Evolutionary conservation across 2,888 invertebrate species (phyloP), one percentile per base, ranked within the genome.

Genomic region (Diloba caeruleocephala): DNA sequence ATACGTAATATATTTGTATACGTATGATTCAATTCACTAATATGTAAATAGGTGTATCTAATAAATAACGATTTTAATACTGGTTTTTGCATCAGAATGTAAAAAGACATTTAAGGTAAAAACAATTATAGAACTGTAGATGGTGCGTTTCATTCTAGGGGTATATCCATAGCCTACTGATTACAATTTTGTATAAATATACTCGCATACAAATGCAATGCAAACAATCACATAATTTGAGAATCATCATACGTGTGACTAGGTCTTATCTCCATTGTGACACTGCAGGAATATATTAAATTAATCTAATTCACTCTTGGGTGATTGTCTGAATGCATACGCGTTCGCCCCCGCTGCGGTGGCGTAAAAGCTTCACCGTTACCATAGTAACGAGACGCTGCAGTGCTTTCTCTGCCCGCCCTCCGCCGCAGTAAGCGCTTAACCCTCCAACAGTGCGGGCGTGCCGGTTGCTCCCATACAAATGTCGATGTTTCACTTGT

Each of bases 371-470:
- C 81, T 83, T 78, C 62, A 63, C 63, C 82, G 90, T 93, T 74
- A 60, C 76, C 81, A 90, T 90, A 84, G 85, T 73, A 74, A 92
- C 90, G 68, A 81, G 92, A 92, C 92, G 92, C 92, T 88, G 91
- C 91, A 89, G 88, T 87, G 78, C 80, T 78, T 79, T 81, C 68
- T 64, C 78, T 76, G 81, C 88, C 88, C 90, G 82, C 89, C 90
- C 87, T 87, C 80, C 87, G 56, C 85, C 88, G 89, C 92, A 92
- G 92, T 92, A 82, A 83, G 84, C 83, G 79, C 74, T 71, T 78
- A 69, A 61, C 71, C 63, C 72, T 79, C 79, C 63, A 49, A 42
- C 59, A 53, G 84, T 65, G 72, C 68, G 82, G 84, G 69, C 75
- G 84, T 73, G 39, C 19, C 52, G 50, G 58, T 44, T 64, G 36